Percentiles rank a stretch among this genome's conserved stretches.
Conservation (phyloP, 2,113 vertebrate species). For the Chroicocephalus ridibundus region DNA sequence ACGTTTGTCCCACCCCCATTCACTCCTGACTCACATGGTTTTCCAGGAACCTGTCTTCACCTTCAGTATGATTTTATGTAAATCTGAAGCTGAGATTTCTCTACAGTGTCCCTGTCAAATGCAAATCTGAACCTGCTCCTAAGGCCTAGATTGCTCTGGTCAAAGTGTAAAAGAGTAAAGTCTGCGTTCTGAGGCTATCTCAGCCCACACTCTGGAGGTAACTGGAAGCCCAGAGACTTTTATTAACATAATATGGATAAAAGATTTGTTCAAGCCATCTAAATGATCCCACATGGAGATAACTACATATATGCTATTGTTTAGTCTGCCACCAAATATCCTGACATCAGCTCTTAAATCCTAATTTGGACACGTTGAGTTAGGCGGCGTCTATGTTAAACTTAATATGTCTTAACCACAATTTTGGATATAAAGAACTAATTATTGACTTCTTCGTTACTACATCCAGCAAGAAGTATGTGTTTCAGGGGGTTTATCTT, state of each 20-base stretch:
- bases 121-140: not conserved
- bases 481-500: not conserved
- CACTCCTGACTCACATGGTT: not conserved
- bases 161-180: not conserved
- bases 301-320: not conserved
- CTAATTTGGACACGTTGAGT: not conserved
- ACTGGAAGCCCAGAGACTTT: not conserved
- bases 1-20: not conserved
- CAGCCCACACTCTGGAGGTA: not conserved
- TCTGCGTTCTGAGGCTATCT: not conserved
- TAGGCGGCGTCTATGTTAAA: not conserved
- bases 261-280: not conserved
- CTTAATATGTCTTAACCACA: not conserved
- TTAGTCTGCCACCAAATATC: not conserved
- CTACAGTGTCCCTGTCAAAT: not conserved
- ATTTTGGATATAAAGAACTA: not conserved
- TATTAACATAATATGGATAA: not conserved
- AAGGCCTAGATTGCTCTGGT: not conserved
- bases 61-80: not conserved
- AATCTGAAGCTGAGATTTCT: not conserved
- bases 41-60: not conserved
- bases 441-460: not conserved
- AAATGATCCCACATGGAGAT: not conserved
- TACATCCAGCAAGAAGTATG: not conserved
- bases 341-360: not conserved